phyloP scores from a whole-genome alignment of 2,888 invertebrate genomes.

The Ophioninae sp. region DNA sequence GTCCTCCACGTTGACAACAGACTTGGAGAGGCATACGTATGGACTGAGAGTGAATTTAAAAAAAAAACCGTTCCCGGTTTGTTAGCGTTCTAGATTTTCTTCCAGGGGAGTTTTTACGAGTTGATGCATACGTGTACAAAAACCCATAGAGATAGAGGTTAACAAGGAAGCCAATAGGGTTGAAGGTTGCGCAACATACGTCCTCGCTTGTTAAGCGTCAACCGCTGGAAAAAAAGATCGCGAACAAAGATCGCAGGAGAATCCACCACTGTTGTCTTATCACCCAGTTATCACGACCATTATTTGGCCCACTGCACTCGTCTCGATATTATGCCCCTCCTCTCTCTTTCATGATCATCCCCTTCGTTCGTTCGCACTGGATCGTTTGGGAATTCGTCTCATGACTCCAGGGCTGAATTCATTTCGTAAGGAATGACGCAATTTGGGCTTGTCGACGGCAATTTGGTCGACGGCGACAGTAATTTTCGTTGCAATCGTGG shows the following conservation, averaged over 20 bases:
- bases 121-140: background rate
- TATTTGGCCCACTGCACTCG: conserved; percentile 20
- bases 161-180: conserved; percentile 34
- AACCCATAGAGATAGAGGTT: background rate
- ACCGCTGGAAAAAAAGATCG: conserved; percentile 57
- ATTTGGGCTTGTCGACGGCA: too few relatives aligned
- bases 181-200: conserved; percentile 33
- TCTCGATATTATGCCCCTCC: background rate
- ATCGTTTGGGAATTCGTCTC: background rate
- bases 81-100: conserved; percentile 21
- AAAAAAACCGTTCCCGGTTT: conserved; percentile 43
- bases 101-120: background rate
- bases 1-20: conserved; percentile 26
- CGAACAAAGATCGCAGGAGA: conserved; percentile 65
- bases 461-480: too few relatives aligned
- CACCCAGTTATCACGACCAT: conserved; percentile 63
- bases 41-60: conserved; percentile 44
- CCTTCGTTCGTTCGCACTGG: conserved; percentile 4
- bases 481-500: too few relatives aligned
- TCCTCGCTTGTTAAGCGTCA: conserved; percentile 39
- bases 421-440: too few relatives aligned
- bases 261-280: conserved; percentile 72
- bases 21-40: conserved; percentile 12
- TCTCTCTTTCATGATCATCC: conserved; percentile 9
- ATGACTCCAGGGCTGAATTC: too few relatives aligned